Percentiles rank a stretch among this genome's conserved stretches.
phyloP scores from a whole-genome alignment of 2,797 vertebrate species.

The Nyctibius grandis region DNA sequence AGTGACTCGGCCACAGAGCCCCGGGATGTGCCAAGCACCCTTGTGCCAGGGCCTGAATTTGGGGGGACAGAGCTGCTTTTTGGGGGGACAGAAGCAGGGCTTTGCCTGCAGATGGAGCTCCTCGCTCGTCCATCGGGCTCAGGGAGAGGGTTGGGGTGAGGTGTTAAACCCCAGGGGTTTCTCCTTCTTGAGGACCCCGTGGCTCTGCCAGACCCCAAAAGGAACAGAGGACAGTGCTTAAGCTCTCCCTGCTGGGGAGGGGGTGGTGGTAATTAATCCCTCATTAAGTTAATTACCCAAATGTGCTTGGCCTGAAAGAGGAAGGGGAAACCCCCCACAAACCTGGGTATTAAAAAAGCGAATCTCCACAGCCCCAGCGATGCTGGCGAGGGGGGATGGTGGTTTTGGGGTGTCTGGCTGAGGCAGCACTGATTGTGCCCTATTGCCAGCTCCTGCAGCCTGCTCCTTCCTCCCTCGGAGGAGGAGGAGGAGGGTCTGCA shows the following conservation, averaged over 20 bases:
- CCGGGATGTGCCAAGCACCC: not conserved
- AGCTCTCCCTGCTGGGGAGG: not conserved
- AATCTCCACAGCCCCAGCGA: accelerated
- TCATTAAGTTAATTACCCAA: not conserved
- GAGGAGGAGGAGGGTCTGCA: not conserved
- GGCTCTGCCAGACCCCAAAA: not conserved
- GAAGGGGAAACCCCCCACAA: not conserved
- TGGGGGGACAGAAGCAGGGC: not conserved
- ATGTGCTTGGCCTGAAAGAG: not conserved
- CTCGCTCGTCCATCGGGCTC: accelerated
- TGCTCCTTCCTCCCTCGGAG: not conserved
- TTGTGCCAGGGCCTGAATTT: not conserved
- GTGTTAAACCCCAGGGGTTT: not conserved
- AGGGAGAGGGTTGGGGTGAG: not conserved
- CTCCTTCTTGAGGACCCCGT: not conserved
- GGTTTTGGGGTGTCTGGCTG: not conserved
- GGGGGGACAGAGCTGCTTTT: not conserved
- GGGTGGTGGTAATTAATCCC: not conserved
- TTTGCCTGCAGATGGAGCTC: slow-evolving; percentile 51
- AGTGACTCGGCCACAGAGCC: too few relatives aligned
- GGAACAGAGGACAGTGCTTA: accelerated
- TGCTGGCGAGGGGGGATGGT: accelerated
- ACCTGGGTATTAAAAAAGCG: not conserved
- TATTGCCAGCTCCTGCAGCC: not conserved
- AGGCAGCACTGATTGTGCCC: not conserved